Base-by-base conservation (phyloP, 2,797 vertebrate species). In the Anguilla pacifica region DNA sequence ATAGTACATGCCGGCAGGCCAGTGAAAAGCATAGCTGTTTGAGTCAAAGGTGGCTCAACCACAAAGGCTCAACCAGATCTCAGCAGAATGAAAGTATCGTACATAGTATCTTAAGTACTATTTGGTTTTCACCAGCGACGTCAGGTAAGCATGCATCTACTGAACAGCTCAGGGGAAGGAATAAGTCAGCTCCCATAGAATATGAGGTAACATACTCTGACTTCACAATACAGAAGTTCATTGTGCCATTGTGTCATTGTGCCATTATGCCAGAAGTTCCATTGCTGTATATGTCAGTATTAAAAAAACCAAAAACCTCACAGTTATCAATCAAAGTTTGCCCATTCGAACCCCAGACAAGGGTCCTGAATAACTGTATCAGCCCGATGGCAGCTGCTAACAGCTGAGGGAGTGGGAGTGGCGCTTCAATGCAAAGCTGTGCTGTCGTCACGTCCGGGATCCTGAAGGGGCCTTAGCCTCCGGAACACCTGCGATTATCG, bases 321-420 rank as follows among this genome's bases (percentile, higher is more conserved):
- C 55, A 83, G 79, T 83, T 77, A 72, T 86, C 28, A 88, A 89
- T 46, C 28, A 5, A 88, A 91, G 92, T 91, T 13, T 13, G 39
- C 88, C 31, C 88, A 85, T 89, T 74, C 90, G 85, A 85, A 90
- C 57, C 84, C 89, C 86, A 88, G 89, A 89, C 35, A 57, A 90
- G 92, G 53, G 17, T 0, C 15, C 88, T 92, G 91, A 91, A 89
- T 92, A 91, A 28, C 72, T 55, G 85, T 84, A 90, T 43, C 7
- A 9, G 9, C 43, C 79, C 9, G 13, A 79, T 3, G 10, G 79
- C 43, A 49, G 17, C 79, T n/a, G 79, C 22, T 9, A 51, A 51
- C 43, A 0, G 2, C 19, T 49, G 19, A 82, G 79, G 43, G 43
- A 82, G 79, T 25, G 43, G 51, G 79, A 43, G 25, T 9, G 7